Base-by-base conservation (phyloP, 2,113 vertebrate genomes). In the Heterotis niloticus region DNA sequence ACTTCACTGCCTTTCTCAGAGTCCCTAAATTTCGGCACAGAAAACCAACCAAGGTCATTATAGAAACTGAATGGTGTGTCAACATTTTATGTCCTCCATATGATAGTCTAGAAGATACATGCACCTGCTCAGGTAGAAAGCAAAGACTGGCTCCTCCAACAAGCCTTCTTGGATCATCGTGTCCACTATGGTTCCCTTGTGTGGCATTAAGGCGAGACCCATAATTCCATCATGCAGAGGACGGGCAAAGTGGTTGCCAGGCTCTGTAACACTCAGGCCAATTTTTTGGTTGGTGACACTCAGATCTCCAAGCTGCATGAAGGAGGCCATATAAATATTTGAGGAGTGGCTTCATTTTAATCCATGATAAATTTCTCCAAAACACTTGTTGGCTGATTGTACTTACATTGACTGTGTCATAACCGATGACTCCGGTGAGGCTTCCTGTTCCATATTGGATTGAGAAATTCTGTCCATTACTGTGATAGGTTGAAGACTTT, bases 321-420 rank as follows among this genome's bases (percentile, higher is more conserved):
- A 24, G 28, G 51, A 44, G 24, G n/a, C 44, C 9, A 29, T 18
- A 64, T 14, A 62, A 66, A 65, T n/a, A 29, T 24, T 52, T 69
- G 9, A 20, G 26, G 57, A 60, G 69, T 56, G 13, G 51, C 5
- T 56, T 51, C 56, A 4, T 26, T 62, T 54, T 24, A 28, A 23
- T 18, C 66, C 11, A 20, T 17, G 26, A 18, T 52, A 75, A 28
- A 28, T 14, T 44, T 29, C n/a, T 28, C 18, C 4, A 7, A 44
- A 2, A 44, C 62, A 14, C 44, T 65, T 16, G 16, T 17, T 10
- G 23, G 14, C 23, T 34, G 20, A 24, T n/a, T 23, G 14, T 66
- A 77, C 90, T 90, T 83, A 94, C 92, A 0, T 7, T 77, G 65
- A 94, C 59, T 0, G 91, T 92, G 84, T 95, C 93, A 0, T 81